Conservation (phyloP, 2,797 vertebrate species). For the Coreius guichenoti region DNA sequence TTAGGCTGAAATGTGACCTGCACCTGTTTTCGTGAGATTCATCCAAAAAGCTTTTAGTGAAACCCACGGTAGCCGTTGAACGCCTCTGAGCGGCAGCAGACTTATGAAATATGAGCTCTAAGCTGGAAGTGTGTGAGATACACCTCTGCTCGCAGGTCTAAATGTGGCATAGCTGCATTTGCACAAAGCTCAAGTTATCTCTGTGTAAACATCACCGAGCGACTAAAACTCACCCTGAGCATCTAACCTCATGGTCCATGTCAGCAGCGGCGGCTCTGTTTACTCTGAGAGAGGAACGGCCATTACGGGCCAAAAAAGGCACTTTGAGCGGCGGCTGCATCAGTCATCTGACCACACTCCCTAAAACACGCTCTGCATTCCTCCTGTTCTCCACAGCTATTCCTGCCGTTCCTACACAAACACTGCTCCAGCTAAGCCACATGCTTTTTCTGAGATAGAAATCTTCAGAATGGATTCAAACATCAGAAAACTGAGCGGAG, state of each 20-base stretch:
- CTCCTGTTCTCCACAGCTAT: slow-evolving; percentile 17
- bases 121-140: slow-evolving; percentile 22
- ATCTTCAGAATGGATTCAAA: neutral
- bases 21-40: neutral
- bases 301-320: slow-evolving; percentile 48
- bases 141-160: slow-evolving; percentile 14
- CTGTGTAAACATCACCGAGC: slow-evolving; percentile 28
- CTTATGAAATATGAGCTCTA: slow-evolving; percentile 46
- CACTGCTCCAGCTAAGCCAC: neutral
- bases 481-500: neutral
- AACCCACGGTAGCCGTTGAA: slow-evolving; percentile 6
- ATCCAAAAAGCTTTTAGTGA: slow-evolving; percentile 41
- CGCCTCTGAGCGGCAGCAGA: slow-evolving; percentile 26
- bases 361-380: slow-evolving; percentile 49
- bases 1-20: neutral
- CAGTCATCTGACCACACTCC: slow-evolving; percentile 45
- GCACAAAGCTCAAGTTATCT: slow-evolving; percentile 10
- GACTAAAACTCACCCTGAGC: slow-evolving; percentile 33
- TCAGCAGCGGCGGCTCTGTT: slow-evolving; percentile 37
- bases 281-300: slow-evolving; percentile 45
- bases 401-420: slow-evolving; percentile 24
- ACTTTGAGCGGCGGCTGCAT: slow-evolving; percentile 52
- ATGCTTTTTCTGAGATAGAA: neutral
- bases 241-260: slow-evolving; percentile 24
- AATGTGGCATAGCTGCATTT: slow-evolving; percentile 30